Percentiles rank a stretch among this genome's conserved stretches.
Conservation (phyloP, 2,113 vertebrate species). For the Mohoua ochrocephala region DNA sequence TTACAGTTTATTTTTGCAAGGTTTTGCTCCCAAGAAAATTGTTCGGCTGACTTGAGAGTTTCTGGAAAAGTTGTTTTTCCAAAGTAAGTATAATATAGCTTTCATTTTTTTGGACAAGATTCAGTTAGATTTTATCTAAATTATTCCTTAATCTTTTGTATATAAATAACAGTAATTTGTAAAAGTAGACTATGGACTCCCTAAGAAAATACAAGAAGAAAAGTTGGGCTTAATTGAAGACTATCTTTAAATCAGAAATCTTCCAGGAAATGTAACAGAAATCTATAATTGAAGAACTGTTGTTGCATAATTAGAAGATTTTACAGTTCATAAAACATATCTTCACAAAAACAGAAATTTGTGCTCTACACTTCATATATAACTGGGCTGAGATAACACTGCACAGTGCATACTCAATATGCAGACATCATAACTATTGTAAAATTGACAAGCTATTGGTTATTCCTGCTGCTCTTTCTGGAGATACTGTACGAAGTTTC, state of each 20-base stretch:
- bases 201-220: background rate
- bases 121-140: background rate
- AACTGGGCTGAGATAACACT: background rate
- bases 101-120: background rate
- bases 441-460: background rate
- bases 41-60: conserved; percentile 89
- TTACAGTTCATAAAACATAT: background rate
- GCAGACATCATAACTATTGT: background rate
- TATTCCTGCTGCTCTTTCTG: background rate
- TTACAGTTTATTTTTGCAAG: conserved; percentile 87
- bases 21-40: conserved; percentile 84
- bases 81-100: conserved; percentile 77
- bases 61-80: conserved; percentile 80
- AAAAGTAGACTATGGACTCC: background rate
- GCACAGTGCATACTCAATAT: background rate
- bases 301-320: background rate
- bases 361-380: background rate
- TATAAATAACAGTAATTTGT: background rate
- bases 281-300: background rate
- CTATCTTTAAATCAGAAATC: background rate
- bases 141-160: background rate
- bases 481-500: background rate
- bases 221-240: background rate
- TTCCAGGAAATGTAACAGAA: background rate
- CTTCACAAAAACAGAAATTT: background rate